Evolutionary conservation across 2,113 vertebrate genomes (phyloP), one percentile per base, ranked within the genome.

Genomic region (Amphiprion percula): DNA sequence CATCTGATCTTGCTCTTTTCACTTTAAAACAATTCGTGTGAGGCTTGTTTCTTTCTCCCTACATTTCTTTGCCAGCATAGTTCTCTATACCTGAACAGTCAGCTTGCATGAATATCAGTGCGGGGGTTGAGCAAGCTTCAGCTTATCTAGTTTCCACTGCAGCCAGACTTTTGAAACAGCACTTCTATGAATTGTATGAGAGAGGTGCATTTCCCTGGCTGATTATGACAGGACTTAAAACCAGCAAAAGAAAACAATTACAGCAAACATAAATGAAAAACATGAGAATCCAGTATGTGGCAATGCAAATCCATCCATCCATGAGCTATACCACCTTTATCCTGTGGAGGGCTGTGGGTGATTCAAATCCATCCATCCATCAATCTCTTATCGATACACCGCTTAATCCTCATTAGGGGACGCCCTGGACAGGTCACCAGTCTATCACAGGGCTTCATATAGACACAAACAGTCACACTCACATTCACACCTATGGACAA

Each of bases 61-160:
- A 39, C 49, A 37, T 70, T 64, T 60, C 67, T 74, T 75, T 55
- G 37, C 66, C 56, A 55, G 41, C 41, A 15, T 44, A 44, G 9
- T 68, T 86, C 54, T 83, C 56, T 68, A n/a, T 69, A 71, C 65
- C 15, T 47, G 26, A 74, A 76, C 33, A 69, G 41, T 69, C 24
- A n/a, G 66, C 44, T 54, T 46, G 28, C 56, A 67, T 82, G 72
- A 84, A 83, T 77, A 80, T 66, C 60, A 81, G 58, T 68, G 67
- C 1, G 37, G 58, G 58, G 63, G 59, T 44, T 52, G 55, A 81
- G 65, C 12, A 8, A 74, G 68, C 70, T 70, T 80, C 68, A 56
- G 61, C 39, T 58, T 47, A 59, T 65, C 52, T 68, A 10, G 39
- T 77, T 74, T 79, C 72, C 17, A 66, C 50, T 68, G 61, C 14